Percentiles rank a stretch among this genome's conserved stretches.
Evolutionary conservation across 2,888 invertebrate species (phyloP).

Genomic region (Neelides folsomi): DNA sequence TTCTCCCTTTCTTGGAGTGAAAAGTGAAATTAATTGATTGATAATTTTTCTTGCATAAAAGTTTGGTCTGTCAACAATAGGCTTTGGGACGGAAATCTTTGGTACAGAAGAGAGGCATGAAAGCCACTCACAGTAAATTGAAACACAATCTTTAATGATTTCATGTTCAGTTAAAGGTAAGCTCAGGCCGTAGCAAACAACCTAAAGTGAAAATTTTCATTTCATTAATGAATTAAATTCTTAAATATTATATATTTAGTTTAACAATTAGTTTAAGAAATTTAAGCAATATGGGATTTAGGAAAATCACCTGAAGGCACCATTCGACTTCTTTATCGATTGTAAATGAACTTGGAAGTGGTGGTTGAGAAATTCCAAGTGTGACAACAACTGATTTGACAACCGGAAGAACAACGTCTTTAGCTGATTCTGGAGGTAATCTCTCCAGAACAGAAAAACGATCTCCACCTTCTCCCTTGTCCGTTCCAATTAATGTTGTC

Average conservation of each 20-base stretch:
- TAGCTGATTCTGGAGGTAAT: conserved; percentile 56
- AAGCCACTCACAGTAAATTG: conserved; percentile 93
- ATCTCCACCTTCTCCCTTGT: conserved; percentile 52
- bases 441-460: conserved; percentile 64
- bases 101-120: conserved; percentile 70
- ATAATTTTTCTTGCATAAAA: conserved; percentile 80
- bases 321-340: conserved; percentile 59
- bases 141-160: conserved; percentile 87
- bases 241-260: not conserved
- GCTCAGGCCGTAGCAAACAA: conserved; percentile 81
- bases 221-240: too few species aligned
- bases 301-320: conserved; percentile 53
- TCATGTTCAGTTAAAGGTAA: conserved; percentile 83
- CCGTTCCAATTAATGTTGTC: conserved; percentile 53
- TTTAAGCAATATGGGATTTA: too few species aligned
- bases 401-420: conserved; percentile 66
- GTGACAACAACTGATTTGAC: conserved; percentile 61
- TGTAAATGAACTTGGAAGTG: conserved; percentile 67
- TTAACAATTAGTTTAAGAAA: not conserved
- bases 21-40: conserved; percentile 82
- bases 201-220: conserved; percentile 49
- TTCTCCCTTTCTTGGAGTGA: conserved; percentile 83
- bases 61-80: conserved; percentile 77
- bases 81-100: conserved; percentile 74
- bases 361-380: conserved; percentile 57